phyloP scores from a whole-genome alignment of 2,113 vertebrate genomes.

The Oncorhynchus masou region DNA sequence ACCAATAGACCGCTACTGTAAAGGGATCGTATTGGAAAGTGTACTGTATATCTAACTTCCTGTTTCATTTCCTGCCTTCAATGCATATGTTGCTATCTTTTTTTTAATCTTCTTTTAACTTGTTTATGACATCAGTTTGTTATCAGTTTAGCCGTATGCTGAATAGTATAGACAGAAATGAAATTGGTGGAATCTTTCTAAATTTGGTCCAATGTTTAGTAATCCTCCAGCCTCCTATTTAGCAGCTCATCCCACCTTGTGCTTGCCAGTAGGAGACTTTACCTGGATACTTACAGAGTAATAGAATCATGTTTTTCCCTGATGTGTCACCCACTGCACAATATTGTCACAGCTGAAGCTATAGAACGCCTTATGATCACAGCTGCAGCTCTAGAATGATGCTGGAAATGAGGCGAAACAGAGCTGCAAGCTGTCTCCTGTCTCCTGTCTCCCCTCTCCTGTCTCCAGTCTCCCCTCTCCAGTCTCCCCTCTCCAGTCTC shows the following conservation, averaged over 20 bases:
- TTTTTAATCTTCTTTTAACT: slow-evolving; percentile 24
- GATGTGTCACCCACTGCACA: slow-evolving; percentile 34
- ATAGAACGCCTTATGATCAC: slow-evolving; percentile 40
- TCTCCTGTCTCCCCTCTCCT: slow-evolving; percentile 34
- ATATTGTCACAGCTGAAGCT: slow-evolving; percentile 62
- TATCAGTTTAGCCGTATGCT: slow-evolving; percentile 33
- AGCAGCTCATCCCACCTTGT: slow-evolving; percentile 42
- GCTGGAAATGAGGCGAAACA: slow-evolving; percentile 67
- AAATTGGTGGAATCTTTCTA: slow-evolving; percentile 61
- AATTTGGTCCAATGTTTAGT: slow-evolving; percentile 67
- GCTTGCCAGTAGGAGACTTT: slow-evolving; percentile 28
- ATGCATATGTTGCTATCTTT: slow-evolving; percentile 5
- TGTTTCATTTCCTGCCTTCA: slow-evolving; percentile 6
- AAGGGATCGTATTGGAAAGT: not conserved
- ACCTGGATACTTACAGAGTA: slow-evolving; percentile 47
- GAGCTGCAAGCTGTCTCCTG: slow-evolving; percentile 57
- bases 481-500: too few relatives aligned
- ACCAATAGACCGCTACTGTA: too few relatives aligned
- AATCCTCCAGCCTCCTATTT: slow-evolving; percentile 61
- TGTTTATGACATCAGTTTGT: slow-evolving; percentile 40
- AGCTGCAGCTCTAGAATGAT: slow-evolving; percentile 52
- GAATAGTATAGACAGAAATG: slow-evolving; percentile 26
- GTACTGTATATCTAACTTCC: slow-evolving; percentile 6
- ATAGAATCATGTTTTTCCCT: slow-evolving; percentile 53
- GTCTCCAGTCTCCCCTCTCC: too few relatives aligned